Evolutionary conservation across 2,113 vertebrate species (phyloP).

Genomic region (Perccottus glenii): DNA sequence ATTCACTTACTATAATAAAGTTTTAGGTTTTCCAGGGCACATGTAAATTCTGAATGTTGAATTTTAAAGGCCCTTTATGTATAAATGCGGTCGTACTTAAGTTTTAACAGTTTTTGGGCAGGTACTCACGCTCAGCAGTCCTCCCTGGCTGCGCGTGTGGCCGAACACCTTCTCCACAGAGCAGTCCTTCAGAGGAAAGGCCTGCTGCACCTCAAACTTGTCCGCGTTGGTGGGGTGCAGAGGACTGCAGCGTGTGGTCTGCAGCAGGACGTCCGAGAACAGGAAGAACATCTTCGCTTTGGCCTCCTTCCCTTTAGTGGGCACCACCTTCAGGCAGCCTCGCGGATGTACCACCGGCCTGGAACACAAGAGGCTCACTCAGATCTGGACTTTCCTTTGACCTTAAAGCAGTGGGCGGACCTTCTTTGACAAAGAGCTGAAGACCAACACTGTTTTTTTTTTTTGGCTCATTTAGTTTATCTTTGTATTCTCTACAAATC

Average conservation of each 20-base stretch:
- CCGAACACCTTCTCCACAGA: conserved; percentile 84
- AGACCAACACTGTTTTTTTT: too few species aligned
- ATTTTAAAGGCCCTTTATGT: too few species aligned
- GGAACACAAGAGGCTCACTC: conserved; percentile 4
- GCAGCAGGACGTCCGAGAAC: conserved; percentile 90
- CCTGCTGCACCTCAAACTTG: conserved; percentile 74
- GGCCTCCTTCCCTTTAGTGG: conserved; percentile 74
- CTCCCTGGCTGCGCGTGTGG: conserved; percentile 79
- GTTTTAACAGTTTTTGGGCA: too few species aligned
- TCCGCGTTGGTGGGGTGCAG: conserved; percentile 73
- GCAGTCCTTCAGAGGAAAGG: conserved; percentile 85
- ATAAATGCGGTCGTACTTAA: too few species aligned
- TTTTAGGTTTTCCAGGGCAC: too few species aligned
- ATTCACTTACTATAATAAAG: too few species aligned
- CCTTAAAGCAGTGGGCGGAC: too few species aligned
- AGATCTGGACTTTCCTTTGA: too few species aligned
- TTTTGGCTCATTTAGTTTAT: too few species aligned
- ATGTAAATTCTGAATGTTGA: too few species aligned
- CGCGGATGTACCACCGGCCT: conserved; percentile 78
- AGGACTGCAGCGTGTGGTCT: conserved; percentile 82
- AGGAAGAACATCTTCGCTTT: conserved; percentile 88
- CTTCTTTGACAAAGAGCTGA: too few species aligned
- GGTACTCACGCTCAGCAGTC: conserved; percentile 75
- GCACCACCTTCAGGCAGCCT: conserved; percentile 80
- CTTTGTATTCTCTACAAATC: too few species aligned